Percentiles rank a stretch among this genome's conserved stretches.
These are phyloP conservation scores for Dallia pectoralis DNA, from an alignment of 2,797 vertebrate species.

Conservation along the genomic window DNA sequence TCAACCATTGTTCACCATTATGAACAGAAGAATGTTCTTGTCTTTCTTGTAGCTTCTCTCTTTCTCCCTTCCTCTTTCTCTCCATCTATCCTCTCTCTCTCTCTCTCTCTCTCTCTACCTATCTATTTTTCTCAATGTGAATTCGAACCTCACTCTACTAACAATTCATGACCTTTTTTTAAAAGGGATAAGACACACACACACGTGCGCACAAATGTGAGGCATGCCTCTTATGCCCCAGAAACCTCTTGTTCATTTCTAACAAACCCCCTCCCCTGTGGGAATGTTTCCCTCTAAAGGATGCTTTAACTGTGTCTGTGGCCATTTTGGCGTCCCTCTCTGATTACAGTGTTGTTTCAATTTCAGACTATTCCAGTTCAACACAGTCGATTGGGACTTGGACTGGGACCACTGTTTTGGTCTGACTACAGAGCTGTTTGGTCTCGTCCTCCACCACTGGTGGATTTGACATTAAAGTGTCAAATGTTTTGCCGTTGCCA, in stretches of 20 bases:
- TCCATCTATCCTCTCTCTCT: neutral
- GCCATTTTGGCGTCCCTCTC: neutral
- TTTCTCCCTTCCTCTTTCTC: neutral
- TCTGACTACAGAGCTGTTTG: no score
- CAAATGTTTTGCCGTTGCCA: no score
- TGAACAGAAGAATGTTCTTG: neutral
- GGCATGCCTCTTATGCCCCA: neutral
- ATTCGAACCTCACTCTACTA: no score
- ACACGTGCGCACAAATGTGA: constrained; percentile 1
- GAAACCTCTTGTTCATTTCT: neutral
- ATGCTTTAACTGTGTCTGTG: neutral
- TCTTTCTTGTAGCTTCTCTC: neutral
- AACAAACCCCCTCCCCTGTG: neutral
- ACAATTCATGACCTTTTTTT: no score
- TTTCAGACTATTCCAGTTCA: neutral
- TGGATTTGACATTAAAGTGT: no score
- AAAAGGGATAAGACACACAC: constrained; percentile 4
- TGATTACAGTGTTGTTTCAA: neutral
- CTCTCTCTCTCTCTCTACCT: no score
- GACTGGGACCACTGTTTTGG: no score
- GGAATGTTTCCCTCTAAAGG: neutral
- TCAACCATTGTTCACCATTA: constrained; percentile 1
- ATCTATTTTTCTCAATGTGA: no score
- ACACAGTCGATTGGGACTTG: neutral
- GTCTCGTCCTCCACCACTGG: no score